Evolutionary conservation across 2,113 vertebrate species (phyloP), one percentile per base, ranked within the genome.

Genomic region (Platichthys flesus): DNA sequence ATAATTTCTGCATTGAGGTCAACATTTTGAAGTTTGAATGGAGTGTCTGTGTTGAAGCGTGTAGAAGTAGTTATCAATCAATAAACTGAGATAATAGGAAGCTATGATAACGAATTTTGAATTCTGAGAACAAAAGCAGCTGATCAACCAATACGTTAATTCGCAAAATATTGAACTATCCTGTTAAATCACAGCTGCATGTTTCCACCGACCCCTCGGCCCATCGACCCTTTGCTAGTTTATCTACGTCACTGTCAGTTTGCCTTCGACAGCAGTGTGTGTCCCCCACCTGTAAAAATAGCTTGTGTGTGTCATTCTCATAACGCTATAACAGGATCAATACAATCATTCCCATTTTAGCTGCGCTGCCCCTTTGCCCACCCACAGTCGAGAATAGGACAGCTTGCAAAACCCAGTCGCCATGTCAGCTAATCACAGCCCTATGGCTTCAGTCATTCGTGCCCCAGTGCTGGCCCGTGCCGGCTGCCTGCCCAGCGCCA

Each of bases 341-440:
- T 95, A 94, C 80, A 73, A 90, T 90, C 88, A 92, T 93, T 93
- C 92, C 86, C 71, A 85, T 92, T 92, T 92, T 89, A 91, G 87
- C 87, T 31, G 58, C 84, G 76, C 73, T 87, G 79, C 82, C 84
- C 86, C 86, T 88, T 60, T 85, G 82, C 83, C 79, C 85, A 84
- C 85, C 87, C 83, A 77, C 74, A 37, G 72, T 90, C 77, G 52
- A 67, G 74, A 94, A 94, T 82, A 91, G 91, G 83, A 94, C 90
- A 94, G 94, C 94, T 94, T 95, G 94, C 94, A 94, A 89, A 94
- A 93, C 75, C 65, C 63, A 55, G 82, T 66, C 61, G 86, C 93
- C 69, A 63, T 88, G 91, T 94, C 93, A 94, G 93, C 93, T 93
- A 92, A 93, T 94, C 89, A 83, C 85, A 85, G 70, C 84, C 78